Percentiles rank a stretch among this genome's conserved stretches.
Conservation (phyloP, 35 echinoderm and acorn worm genomes). For the Heliocidaris erythrogramma region DNA sequence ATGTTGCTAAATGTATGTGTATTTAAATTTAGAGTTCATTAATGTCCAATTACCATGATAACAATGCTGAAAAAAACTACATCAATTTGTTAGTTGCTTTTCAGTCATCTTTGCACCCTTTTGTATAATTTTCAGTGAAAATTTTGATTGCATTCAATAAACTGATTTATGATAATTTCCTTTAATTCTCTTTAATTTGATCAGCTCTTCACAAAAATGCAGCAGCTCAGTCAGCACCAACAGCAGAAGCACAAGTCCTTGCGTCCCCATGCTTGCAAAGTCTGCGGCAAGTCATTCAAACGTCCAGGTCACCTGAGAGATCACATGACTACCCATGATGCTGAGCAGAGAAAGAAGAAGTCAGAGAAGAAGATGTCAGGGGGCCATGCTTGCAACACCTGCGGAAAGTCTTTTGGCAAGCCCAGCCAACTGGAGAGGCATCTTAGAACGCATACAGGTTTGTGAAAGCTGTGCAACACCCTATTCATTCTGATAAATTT, state of each 20-base stretch:
- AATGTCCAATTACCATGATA: too few relatives aligned
- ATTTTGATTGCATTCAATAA: background rate
- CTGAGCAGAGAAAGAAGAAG: slow-evolving; percentile 43
- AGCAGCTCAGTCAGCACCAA: slow-evolving; percentile 79
- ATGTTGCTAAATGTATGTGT: too few relatives aligned
- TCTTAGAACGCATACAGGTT: slow-evolving; percentile 89
- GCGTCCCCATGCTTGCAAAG: slow-evolving; percentile 73
- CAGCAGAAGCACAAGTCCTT: slow-evolving; percentile 67
- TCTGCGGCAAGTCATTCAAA: slow-evolving; percentile 95
- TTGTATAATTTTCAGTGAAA: background rate
- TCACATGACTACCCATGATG: slow-evolving; percentile 81
- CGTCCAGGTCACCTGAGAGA: slow-evolving; percentile 93
- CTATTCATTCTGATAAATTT: too few relatives aligned
- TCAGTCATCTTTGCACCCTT: background rate
- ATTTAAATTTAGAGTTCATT: too few relatives aligned
- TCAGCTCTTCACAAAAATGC: slow-evolving; percentile 86
- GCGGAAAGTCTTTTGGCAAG: slow-evolving; percentile 82
- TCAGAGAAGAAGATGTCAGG: slow-evolving; percentile 19
- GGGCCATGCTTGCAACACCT: slow-evolving; percentile 56
- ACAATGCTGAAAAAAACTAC: too few relatives aligned
- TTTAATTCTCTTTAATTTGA: background rate
- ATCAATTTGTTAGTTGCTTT: background rate
- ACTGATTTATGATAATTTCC: background rate
- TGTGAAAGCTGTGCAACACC: background rate
- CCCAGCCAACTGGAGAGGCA: slow-evolving; percentile 91